These are phyloP conservation scores for Eremobia ochroleuca DNA, from an alignment of 2,888 invertebrate genomes.

Conservation along the genomic window DNA sequence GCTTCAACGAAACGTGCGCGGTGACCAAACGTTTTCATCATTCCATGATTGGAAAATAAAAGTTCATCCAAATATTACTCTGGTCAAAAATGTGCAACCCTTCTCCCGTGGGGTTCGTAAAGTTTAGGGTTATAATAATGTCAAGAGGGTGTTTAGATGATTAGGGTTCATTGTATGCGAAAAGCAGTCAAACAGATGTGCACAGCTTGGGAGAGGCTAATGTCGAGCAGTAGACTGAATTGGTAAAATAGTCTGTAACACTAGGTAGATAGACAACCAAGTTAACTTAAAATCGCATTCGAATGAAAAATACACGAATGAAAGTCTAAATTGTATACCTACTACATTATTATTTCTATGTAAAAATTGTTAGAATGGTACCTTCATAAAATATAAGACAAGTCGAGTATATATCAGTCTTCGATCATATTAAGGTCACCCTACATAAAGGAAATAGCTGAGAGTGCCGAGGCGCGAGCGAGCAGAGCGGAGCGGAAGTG, in stretches of 20 bases:
- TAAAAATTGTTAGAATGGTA: background rate
- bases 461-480: conserved; percentile 84
- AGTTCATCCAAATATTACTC: conserved; percentile 10
- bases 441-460: conserved; percentile 89
- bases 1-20: conserved; percentile 57
- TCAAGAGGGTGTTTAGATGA: conserved; percentile 32
- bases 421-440: conserved; percentile 76
- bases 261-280: background rate
- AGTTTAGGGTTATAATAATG: conserved; percentile 24
- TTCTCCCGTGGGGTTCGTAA: conserved; percentile 13
- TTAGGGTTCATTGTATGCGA: conserved; percentile 5
- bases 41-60: background rate
- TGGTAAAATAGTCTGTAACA: background rate
- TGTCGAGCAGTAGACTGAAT: background rate
- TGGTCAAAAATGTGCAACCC: conserved; percentile 13
- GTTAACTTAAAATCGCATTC: background rate
- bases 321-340: background rate
- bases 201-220: background rate
- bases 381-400: conserved; percentile 1
- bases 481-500: conserved; percentile 87
- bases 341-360: background rate
- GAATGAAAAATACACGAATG: background rate
- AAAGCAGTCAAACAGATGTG: conserved; percentile 3
- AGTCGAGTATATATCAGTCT: conserved; percentile 23
- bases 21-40: conserved; percentile 40